Evolutionary conservation across 1,140 invertebrate species (phyloP).

Genomic region (Trypoxylus dichotomus): DNA sequence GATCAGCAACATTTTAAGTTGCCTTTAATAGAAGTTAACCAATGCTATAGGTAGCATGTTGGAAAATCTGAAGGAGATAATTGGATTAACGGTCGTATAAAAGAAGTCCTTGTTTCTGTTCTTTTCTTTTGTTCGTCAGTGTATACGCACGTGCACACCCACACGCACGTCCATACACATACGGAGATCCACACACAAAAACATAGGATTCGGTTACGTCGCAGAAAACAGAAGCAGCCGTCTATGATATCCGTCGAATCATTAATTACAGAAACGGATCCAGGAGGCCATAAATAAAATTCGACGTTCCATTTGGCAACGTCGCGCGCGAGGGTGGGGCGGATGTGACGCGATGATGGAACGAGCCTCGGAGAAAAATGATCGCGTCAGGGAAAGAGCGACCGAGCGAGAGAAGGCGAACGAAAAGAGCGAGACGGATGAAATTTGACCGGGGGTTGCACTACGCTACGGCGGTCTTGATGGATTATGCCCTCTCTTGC

Average conservation of each 20-base stretch:
- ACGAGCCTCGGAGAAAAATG: conserved; percentile 55
- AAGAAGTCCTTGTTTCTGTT: not conserved
- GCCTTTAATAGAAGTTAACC: too few species aligned
- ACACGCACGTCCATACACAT: not conserved
- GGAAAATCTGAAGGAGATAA: too few species aligned
- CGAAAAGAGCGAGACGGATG: conserved; percentile 38
- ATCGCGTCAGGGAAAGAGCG: conserved; percentile 49
- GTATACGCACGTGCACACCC: conserved; percentile 1
- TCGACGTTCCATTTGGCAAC: conserved; percentile 56
- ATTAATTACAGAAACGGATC: conserved; percentile 55
- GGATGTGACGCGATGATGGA: conserved; percentile 56
- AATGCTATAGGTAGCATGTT: too few species aligned
- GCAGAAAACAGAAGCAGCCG: conserved; percentile 42
- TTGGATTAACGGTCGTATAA: too few species aligned
- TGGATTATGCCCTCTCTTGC: conserved; percentile 47
- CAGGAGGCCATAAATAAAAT: conserved; percentile 55
- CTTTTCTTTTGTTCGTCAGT: not conserved
- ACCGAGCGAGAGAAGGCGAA: conserved; percentile 37
- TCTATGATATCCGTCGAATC: conserved; percentile 48
- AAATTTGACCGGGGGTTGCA: conserved; percentile 48
- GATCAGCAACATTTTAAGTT: too few species aligned
- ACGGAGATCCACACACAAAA: conserved; percentile 3
- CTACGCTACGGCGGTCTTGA: conserved; percentile 46
- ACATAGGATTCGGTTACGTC: conserved; percentile 18
- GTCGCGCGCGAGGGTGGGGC: conserved; percentile 49